Base-by-base conservation (phyloP, 2,113 vertebrate species). In the Menura novaehollandiae region DNA sequence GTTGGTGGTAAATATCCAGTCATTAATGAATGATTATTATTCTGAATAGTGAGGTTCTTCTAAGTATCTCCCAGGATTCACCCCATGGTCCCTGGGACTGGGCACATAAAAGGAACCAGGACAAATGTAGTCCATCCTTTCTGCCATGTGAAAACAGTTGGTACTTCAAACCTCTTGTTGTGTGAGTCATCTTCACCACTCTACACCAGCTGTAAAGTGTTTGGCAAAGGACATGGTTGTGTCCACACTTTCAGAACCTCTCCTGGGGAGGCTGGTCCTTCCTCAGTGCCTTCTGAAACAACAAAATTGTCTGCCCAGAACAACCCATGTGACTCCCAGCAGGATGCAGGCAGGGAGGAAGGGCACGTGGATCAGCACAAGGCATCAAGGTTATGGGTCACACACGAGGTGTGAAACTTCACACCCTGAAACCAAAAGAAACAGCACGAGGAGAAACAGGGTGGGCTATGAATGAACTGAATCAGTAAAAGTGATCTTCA, bases 281-380 rank as follows among this genome's bases (percentile, higher is more conserved):
- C 78, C 44, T 72, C 32, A 21, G 37, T 43, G 74, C 43, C 19
- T 85, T 44, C 37, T 0, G 0, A n/a, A n/a, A 32, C 27, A 63
- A 7, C 28, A 60, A 43, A 75, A 28, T 9, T 30, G 2, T 35
- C 20, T 73, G 21, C 41, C 30, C 67, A 91, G 68, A 77, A 4
- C 9, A 43, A 26, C 10, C 22, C 2, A 2, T 0, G 1, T 37
- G 41, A 22, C 6, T 84, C 23, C 30, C 39, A 46, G 24, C 3
- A 27, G 44, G 35, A 64, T 68, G 24, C 27, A 71, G 66, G 63
- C 14, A 35, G n/a, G 32, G 46, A 84, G 55, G 41, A 91, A 73
- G 24, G 19, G 19, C 32, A 68, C n/a, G 20, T 44, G 62, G 44
- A 37, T 35, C 3, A 4, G 18, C 32, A 52, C 2, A 1, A 88